Percentiles rank a stretch among this genome's conserved stretches.
phyloP scores from a whole-genome alignment of 1,140 invertebrate genomes.

The Bombus sibiricus region DNA sequence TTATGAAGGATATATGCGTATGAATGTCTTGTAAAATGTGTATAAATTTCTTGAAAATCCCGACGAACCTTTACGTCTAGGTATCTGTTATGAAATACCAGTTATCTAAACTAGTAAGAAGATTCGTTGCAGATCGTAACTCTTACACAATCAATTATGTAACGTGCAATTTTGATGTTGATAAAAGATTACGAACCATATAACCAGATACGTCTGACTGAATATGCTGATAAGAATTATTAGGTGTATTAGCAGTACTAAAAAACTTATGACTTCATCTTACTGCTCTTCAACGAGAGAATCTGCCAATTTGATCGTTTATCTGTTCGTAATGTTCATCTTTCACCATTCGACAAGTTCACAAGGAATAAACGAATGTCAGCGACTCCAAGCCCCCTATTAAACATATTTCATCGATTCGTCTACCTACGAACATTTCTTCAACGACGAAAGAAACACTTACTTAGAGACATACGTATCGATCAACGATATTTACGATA shows the following conservation, averaged over 20 bases:
- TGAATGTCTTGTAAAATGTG: too few species aligned
- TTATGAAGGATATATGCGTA: too few species aligned
- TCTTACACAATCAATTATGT: conserved; percentile 34
- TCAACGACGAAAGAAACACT: not conserved
- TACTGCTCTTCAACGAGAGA: not conserved
- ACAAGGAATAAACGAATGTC: too few species aligned
- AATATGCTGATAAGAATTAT: conserved; percentile 16
- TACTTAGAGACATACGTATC: too few species aligned
- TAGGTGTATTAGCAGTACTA: not conserved
- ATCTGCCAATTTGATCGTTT: not conserved
- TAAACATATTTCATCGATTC: too few species aligned
- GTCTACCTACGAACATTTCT: not conserved
- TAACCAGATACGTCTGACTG: not conserved
- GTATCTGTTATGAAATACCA: conserved; percentile 16
- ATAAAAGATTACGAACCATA: conserved; percentile 19
- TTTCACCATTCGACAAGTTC: too few species aligned
- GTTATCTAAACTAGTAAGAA: conserved; percentile 2
- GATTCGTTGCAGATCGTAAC: not conserved
- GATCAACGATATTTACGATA: too few species aligned
- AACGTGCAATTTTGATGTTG: conserved; percentile 13
- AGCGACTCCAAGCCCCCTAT: too few species aligned
- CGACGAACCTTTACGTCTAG: too few species aligned
- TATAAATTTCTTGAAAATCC: not conserved
- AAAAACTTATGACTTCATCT: too few species aligned
- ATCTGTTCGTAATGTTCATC: too few species aligned